Conservation (phyloP, 2,797 vertebrate genomes). For the Tolypeutes matacus region DNA sequence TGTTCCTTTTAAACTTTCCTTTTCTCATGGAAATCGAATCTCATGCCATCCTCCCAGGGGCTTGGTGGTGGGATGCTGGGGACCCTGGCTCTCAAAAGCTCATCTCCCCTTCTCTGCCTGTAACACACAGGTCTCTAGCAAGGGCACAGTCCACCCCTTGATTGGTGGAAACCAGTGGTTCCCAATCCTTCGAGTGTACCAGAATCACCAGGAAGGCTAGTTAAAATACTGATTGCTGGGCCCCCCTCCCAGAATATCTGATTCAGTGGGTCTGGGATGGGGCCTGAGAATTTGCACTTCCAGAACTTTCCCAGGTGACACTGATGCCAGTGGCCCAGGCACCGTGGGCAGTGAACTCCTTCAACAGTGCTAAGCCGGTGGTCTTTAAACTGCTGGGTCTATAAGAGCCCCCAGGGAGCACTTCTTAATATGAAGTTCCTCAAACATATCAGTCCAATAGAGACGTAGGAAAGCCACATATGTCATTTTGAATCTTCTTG, state of each 20-base stretch:
- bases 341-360: no score
- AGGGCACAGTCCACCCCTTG: not conserved
- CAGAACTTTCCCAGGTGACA: not conserved
- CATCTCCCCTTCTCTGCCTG: not conserved
- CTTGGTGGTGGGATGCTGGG: not conserved
- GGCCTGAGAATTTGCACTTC: not conserved
- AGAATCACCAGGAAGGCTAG: no score
- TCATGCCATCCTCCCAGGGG: no score
- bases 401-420: not conserved
- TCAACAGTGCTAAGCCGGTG: fast-evolving
- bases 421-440: no score
- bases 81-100: not conserved
- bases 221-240: no score
- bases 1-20: not conserved
- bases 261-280: not conserved
- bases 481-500: no score
- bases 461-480: not conserved
- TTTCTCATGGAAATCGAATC: not conserved
- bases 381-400: not conserved
- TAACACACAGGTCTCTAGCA: no score
- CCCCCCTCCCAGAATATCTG: not conserved
- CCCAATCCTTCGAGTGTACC: not conserved
- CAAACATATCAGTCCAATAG: not conserved
- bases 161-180: not conserved
- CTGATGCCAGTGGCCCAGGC: not conserved